A percentile compares a stretch with the other conserved stretches of the same genome.
phyloP scores from a whole-genome alignment of 2,888 invertebrate species.

The Perizoma flavofasciatum region DNA sequence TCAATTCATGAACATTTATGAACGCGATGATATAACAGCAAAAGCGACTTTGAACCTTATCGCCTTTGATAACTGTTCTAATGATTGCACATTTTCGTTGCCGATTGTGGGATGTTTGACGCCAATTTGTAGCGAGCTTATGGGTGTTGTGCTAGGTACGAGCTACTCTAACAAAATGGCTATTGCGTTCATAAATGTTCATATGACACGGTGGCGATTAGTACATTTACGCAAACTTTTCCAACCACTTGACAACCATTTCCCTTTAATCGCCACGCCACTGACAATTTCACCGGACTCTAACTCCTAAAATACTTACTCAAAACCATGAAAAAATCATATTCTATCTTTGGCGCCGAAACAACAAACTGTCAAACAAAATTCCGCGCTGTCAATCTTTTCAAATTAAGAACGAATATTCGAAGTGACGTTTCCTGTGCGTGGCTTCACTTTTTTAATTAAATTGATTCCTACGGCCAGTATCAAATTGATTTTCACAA shows the following conservation, averaged over 20 bases:
- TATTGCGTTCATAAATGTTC: no score
- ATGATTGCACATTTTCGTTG: not conserved
- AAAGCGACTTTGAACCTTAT: conserved; percentile 9
- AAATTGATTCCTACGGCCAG: conserved; percentile 50
- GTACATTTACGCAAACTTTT: no score
- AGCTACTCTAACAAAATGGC: no score
- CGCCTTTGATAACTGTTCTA: not conserved
- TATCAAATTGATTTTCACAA: conserved; percentile 43
- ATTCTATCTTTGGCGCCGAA: conserved; percentile 7
- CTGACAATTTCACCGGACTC: no score
- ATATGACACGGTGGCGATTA: no score
- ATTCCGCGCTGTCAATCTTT: conserved; percentile 57
- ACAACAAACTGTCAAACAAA: conserved; percentile 29
- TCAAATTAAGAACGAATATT: conserved; percentile 58
- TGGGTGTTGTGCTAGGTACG: no score
- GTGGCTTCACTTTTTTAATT: conserved; percentile 52
- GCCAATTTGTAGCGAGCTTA: not conserved
- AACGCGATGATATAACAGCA: conserved; percentile 17
- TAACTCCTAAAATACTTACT: no score
- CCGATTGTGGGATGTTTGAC: not conserved
- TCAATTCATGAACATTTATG: conserved; percentile 38
- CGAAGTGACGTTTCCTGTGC: conserved; percentile 64
- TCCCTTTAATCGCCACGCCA: no score
- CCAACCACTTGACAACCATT: no score
- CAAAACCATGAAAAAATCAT: no score